Conservation (phyloP, 2,113 vertebrate species). For the Phainopepla nitens region DNA sequence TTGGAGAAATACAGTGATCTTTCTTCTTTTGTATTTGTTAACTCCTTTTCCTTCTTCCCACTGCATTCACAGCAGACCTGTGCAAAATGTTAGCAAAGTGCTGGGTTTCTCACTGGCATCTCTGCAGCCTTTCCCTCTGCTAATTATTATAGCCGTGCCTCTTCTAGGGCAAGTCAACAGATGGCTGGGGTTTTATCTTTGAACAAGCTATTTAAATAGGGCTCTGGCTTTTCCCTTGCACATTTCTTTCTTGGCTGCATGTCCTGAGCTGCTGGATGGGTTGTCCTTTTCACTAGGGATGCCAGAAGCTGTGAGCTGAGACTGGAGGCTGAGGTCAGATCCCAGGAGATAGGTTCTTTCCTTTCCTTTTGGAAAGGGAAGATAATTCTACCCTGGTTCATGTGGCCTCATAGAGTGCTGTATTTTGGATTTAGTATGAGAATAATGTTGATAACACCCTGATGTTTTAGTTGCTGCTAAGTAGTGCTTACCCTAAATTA, state of each 20-base stretch:
- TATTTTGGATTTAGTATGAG: neutral
- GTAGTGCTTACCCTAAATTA: neutral
- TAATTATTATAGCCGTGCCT: neutral
- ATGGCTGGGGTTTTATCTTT: conserved; percentile 34
- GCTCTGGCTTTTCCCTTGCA: neutral
- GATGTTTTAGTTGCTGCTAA: neutral
- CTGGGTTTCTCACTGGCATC: neutral
- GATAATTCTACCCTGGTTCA: neutral
- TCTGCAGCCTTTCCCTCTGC: neutral
- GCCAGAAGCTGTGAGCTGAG: neutral
- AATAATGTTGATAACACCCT: neutral
- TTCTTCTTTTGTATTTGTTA: neutral
- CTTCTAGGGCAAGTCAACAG: conserved; percentile 4
- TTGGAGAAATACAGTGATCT: fast-evolving
- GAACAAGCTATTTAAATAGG: conserved; percentile 45
- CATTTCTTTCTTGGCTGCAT: neutral
- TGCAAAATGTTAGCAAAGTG: neutral
- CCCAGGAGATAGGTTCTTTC: neutral
- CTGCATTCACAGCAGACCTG: neutral
- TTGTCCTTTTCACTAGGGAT: neutral
- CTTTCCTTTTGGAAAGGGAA: neutral
- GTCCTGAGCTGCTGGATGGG: neutral
- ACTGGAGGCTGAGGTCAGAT: neutral
- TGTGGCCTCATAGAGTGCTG: neutral
- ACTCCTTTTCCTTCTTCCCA: neutral